Evolutionary conservation across 2,113 vertebrate species (phyloP).

Genomic region (Herpailurus yagouaroundi): DNA sequence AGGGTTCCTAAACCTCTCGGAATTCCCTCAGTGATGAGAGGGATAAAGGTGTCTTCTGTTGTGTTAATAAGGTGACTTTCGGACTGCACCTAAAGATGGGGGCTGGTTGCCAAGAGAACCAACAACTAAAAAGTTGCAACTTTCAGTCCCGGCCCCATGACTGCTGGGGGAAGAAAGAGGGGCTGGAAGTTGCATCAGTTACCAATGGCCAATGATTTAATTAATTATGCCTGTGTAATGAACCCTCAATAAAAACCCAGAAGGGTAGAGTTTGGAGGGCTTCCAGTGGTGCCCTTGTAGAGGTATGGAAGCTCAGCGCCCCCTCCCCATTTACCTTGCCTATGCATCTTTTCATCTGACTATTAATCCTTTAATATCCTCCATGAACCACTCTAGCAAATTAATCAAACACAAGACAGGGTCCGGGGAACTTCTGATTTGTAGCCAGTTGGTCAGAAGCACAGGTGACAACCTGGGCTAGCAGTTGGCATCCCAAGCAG

Average conservation of each 20-base stretch:
- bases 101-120: background rate
- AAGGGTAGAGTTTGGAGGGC: background rate
- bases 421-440: background rate
- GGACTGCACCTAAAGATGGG: background rate
- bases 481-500: background rate
- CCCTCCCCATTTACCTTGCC: background rate
- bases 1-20: background rate
- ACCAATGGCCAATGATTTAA: too few relatives aligned
- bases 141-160: background rate
- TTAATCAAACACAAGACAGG: background rate
- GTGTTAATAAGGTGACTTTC: background rate
- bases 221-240: too few relatives aligned
- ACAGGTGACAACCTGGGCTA: background rate
- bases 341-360: background rate
- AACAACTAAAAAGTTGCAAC: background rate
- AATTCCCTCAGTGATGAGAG: background rate
- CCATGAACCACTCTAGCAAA: background rate
- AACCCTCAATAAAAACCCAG: too few relatives aligned
- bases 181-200: too few relatives aligned
- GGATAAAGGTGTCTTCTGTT: background rate
- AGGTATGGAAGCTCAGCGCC: background rate
- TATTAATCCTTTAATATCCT: background rate
- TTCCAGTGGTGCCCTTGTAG: background rate
- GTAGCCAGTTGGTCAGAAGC: background rate
- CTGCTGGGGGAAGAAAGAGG: too few relatives aligned